Conservation (phyloP, 2,113 vertebrate genomes). For the Centrocercus urophasianus region DNA sequence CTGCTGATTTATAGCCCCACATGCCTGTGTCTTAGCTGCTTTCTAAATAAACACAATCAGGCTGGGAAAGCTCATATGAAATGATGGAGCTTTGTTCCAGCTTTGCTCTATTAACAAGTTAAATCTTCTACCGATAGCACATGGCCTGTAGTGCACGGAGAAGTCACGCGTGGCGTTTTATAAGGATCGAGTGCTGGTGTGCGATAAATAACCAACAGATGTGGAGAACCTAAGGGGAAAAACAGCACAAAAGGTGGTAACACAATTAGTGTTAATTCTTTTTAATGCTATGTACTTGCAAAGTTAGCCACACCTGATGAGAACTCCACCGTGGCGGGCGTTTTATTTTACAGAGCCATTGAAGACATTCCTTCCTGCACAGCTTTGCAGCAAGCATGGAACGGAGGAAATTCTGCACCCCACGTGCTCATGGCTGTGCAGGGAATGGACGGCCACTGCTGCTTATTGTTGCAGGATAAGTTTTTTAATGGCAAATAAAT, state of each 20-base stretch:
- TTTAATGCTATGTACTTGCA: background rate
- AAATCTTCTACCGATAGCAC: too few species aligned
- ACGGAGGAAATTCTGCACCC: background rate
- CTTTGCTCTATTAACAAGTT: constrained; percentile 56
- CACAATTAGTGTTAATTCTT: background rate
- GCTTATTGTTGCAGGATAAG: background rate
- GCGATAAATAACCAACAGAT: constrained; percentile 52
- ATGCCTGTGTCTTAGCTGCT: constrained; percentile 68
- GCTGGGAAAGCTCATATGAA: constrained; percentile 23
- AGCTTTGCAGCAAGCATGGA: background rate
- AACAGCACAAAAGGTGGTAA: background rate
- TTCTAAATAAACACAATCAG: constrained; percentile 76
- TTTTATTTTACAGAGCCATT: background rate
- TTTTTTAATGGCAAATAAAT: constrained; percentile 49
- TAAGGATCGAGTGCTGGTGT: constrained; percentile 13
- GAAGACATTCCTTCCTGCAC: background rate
- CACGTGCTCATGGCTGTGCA: accelerated
- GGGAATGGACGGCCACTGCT: background rate
- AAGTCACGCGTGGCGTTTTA: constrained; percentile 40
- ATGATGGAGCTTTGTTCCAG: constrained; percentile 39
- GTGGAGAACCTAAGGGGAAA: constrained; percentile 31
- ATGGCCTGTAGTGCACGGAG: background rate
- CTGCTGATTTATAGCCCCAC: constrained; percentile 81
- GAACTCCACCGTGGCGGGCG: background rate
- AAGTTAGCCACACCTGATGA: background rate